Percentiles rank a stretch among this genome's conserved stretches.
phyloP scores from a whole-genome alignment of 2,888 invertebrate genomes.

The Brachyptera putata region DNA sequence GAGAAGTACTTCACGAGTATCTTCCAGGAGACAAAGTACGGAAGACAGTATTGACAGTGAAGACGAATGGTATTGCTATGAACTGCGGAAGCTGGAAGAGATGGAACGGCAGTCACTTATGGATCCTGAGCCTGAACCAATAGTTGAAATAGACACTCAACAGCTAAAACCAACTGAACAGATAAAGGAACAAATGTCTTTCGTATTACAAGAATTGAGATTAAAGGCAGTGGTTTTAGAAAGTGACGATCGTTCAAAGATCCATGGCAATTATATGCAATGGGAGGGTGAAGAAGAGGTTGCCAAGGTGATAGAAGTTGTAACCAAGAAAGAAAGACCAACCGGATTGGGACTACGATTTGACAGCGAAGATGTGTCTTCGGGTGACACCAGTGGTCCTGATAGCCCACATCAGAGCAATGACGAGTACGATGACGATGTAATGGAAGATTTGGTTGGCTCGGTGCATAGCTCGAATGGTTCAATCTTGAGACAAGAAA shows the following conservation, averaged over 20 bases:
- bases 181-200: constrained; percentile 74
- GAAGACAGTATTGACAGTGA: constrained; percentile 91
- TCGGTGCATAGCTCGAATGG: constrained; percentile 47
- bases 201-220: constrained; percentile 70
- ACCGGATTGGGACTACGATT: constrained; percentile 20
- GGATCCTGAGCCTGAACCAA: constrained; percentile 51
- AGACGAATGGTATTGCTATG: constrained; percentile 91
- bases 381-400: constrained; percentile 85
- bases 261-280: constrained; percentile 18
- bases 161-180: constrained; percentile 60
- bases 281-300: constrained; percentile 35
- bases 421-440: constrained; percentile 61
- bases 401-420: constrained; percentile 76
- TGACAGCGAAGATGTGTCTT: constrained; percentile 55
- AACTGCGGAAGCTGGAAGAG: constrained; percentile 79
- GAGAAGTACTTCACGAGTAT: constrained; percentile 78
- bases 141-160: constrained; percentile 40
- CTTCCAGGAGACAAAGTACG: constrained; percentile 83
- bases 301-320: background rate
- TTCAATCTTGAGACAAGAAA: constrained; percentile 43
- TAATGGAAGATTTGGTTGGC: constrained; percentile 36
- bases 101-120: constrained; percentile 70
- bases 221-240: constrained; percentile 57
- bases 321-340: background rate
- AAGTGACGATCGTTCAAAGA: constrained; percentile 36